Percentiles rank a stretch among this genome's conserved stretches.
Evolutionary conservation across 2,113 vertebrate genomes (phyloP).

Genomic region (Hydropotes inermis): DNA sequence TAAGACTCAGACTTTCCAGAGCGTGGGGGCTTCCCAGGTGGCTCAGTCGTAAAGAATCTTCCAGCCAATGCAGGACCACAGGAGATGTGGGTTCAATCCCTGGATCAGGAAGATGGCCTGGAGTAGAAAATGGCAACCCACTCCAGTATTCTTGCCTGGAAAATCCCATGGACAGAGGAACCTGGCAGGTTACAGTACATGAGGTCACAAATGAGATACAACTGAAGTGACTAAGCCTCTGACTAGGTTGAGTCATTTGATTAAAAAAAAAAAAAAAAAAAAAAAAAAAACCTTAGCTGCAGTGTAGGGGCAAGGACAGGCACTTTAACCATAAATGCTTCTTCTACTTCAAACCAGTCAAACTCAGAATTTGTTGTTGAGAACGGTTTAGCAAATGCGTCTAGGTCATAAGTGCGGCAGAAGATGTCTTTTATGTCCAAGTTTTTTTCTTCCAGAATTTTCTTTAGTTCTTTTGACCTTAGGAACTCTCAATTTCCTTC

Average conservation of each 20-base stretch:
- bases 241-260: not conserved
- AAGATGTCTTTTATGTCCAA: not conserved
- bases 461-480: not conserved
- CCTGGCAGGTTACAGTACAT: not conserved
- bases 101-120: not conserved
- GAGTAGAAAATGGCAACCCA: not conserved
- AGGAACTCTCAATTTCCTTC: not conserved
- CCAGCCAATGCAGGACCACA: not conserved
- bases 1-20: not conserved
- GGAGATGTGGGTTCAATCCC: not conserved
- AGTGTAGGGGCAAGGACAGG: no score
- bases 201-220: not conserved
- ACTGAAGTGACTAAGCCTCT: not conserved
- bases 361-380: not conserved
- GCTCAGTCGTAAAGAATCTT: not conserved
- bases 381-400: not conserved
- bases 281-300: not conserved
- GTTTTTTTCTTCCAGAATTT: not conserved
- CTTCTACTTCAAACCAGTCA: not conserved
- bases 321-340: not conserved
- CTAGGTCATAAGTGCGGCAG: not conserved
- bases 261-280: not conserved
- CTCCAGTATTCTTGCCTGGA: not conserved
- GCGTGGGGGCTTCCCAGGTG: not conserved
- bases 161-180: not conserved